Evolutionary conservation across 2,888 invertebrate genomes (phyloP).

Genomic region (Calephelis perditalis): DNA sequence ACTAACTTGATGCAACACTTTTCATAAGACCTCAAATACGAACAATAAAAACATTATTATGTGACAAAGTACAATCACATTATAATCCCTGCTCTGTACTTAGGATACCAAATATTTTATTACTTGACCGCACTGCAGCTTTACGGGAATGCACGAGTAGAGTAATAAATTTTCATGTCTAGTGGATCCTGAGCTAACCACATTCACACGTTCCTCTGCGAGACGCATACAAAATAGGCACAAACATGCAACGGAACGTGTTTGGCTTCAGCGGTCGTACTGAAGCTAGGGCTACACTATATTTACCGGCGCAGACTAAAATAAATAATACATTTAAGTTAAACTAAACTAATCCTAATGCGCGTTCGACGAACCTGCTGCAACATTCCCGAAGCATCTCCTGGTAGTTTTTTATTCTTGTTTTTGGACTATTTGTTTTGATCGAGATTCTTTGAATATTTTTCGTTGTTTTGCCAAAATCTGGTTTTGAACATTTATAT

Average conservation of each 20-base stretch:
- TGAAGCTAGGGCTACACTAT: constrained; percentile 25
- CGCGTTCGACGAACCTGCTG: constrained; percentile 32
- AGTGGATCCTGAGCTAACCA: constrained; percentile 8
- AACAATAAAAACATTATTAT: too few species aligned
- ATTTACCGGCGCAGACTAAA: constrained; percentile 45
- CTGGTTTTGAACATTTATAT: too few species aligned
- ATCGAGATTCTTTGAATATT: background rate
- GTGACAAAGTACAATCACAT: too few species aligned
- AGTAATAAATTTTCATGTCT: constrained; percentile 14
- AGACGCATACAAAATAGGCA: constrained; percentile 17
- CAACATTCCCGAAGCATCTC: background rate
- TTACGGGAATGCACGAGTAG: constrained; percentile 10
- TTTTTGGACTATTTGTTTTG: background rate
- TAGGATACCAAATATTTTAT: constrained; percentile 12
- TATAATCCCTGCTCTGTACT: constrained; percentile 3
- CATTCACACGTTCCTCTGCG: constrained; percentile 13
- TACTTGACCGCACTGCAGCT: constrained; percentile 10
- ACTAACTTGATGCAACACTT: too few species aligned
- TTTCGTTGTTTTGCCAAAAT: background rate
- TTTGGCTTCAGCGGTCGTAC: constrained; percentile 6
- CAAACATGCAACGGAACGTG: constrained; percentile 6
- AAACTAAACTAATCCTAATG: constrained; percentile 38
- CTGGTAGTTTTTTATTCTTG: constrained; percentile 6
- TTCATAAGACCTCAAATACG: too few species aligned
- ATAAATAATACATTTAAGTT: constrained; percentile 42